Percentiles rank a stretch among this genome's conserved stretches.
These are phyloP conservation scores for Sceloporus tristichus DNA, from an alignment of 2,113 vertebrate species.

Conservation along the genomic window DNA sequence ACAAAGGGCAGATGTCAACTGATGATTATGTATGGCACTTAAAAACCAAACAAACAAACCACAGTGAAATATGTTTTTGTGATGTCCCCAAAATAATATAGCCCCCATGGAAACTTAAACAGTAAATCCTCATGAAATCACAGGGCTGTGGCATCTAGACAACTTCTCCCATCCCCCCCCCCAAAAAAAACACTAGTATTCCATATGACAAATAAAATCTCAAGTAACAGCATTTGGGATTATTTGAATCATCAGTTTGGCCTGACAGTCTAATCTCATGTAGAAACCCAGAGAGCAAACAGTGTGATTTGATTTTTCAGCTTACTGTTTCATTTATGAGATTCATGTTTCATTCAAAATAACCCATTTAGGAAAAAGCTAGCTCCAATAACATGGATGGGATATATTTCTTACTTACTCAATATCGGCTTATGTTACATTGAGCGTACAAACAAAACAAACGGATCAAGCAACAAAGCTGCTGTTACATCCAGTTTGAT, in stretches of 20 bases:
- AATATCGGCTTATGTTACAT: not conserved
- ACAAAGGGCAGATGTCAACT: too few species aligned
- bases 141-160: too few species aligned
- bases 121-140: too few species aligned
- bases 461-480: too few species aligned
- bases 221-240: not conserved
- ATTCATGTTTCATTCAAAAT: not conserved
- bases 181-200: not conserved
- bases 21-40: too few species aligned
- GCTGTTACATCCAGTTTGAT: not conserved
- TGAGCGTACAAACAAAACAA: not conserved
- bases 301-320: constrained; percentile 8
- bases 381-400: not conserved
- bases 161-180: not conserved
- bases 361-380: constrained; percentile 11
- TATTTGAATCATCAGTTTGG: not conserved
- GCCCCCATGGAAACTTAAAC: not conserved
- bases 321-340: not conserved
- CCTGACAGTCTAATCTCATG: not conserved
- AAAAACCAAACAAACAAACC: too few species aligned
- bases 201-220: constrained; percentile 1
- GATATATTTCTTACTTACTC: not conserved
- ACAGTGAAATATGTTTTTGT: too few species aligned
- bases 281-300: not conserved
- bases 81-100: too few species aligned